A percentile compares a stretch with the other conserved stretches of the same genome.
Evolutionary conservation across 2,797 vertebrate species (phyloP).

Genomic region (Mionectes olivaceus): DNA sequence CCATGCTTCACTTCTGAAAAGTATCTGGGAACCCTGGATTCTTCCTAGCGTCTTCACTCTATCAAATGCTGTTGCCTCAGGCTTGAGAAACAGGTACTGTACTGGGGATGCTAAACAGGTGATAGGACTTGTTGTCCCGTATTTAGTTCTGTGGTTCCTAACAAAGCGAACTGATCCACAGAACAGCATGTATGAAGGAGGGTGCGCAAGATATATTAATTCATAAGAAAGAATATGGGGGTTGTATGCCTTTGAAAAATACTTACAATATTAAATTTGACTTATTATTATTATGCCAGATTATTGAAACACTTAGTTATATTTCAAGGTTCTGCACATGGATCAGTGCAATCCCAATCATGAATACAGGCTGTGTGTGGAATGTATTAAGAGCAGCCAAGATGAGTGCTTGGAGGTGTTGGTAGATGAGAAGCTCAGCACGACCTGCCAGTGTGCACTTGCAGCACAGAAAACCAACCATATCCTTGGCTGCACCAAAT

Average conservation of each 20-base stretch:
- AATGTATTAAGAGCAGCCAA: not conserved
- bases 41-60: not conserved
- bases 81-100: not conserved
- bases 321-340: not conserved
- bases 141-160: not conserved
- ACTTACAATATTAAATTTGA: not conserved
- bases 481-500: not conserved
- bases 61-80: not conserved
- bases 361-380: not conserved
- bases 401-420: not conserved
- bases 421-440: not conserved
- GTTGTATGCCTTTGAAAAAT: not conserved
- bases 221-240: not conserved
- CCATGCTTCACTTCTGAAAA: not conserved
- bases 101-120: not conserved
- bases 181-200: rapidly evolving
- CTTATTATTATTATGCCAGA: not conserved
- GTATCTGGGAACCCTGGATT: rapidly evolving
- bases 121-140: not conserved
- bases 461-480: not conserved
- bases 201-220: not conserved
- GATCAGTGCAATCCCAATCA: not conserved
- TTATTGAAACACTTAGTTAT: not conserved
- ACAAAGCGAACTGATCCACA: not conserved
- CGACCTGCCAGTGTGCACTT: not conserved